Evolutionary conservation across 2,888 invertebrate species (phyloP).

Genomic region (Fissipunctia ypsillon): DNA sequence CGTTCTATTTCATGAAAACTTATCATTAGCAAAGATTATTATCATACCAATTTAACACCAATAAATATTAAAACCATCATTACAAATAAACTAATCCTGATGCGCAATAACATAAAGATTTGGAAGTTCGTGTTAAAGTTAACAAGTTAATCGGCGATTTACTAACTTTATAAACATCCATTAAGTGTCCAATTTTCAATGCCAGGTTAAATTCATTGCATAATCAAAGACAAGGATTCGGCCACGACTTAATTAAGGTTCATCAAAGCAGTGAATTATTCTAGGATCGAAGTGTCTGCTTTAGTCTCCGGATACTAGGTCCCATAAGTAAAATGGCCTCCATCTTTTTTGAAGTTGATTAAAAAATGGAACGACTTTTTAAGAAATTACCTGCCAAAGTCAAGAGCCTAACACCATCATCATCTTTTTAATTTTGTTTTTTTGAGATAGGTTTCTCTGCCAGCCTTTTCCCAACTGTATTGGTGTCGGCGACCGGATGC

Average conservation of each 20-base stretch:
- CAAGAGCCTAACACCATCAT: too few species aligned
- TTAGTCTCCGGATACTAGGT: too few species aligned
- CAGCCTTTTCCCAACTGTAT: too few species aligned
- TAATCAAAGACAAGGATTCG: background rate
- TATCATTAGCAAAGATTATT: slow-evolving; percentile 24
- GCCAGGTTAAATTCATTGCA: background rate
- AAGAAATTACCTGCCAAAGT: background rate
- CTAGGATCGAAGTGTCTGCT: background rate
- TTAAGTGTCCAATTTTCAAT: slow-evolving; percentile 26
- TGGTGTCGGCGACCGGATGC: too few species aligned
- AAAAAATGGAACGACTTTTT: background rate
- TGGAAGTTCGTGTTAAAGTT: slow-evolving; percentile 34
- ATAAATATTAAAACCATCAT: slow-evolving; percentile 45
- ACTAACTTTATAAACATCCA: background rate
- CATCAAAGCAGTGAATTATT: background rate
- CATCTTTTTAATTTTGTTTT: too few species aligned
- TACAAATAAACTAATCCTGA: slow-evolving; percentile 17
- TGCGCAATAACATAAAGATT: background rate
- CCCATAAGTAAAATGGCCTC: background rate
- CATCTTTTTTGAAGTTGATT: too few species aligned
- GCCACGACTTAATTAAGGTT: background rate
- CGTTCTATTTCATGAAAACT: slow-evolving; percentile 25
- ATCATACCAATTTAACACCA: slow-evolving; percentile 22
- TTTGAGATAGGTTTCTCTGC: too few species aligned
- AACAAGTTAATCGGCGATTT: slow-evolving; percentile 5